Conservation (phyloP, 2,888 invertebrate genomes). For the Papilio gigon region DNA sequence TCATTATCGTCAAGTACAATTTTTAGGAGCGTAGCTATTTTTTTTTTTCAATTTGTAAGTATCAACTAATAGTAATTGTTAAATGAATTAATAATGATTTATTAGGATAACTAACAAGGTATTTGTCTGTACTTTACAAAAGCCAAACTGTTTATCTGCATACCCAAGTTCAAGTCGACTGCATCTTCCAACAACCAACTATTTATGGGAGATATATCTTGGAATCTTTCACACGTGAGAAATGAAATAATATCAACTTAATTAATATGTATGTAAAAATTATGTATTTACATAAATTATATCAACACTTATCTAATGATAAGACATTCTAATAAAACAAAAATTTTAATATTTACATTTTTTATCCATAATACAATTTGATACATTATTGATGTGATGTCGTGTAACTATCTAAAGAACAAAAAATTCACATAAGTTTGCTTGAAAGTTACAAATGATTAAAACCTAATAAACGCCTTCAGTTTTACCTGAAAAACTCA, state of each 20-base stretch:
- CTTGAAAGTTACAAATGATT: not conserved
- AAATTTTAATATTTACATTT: slow-evolving; percentile 15
- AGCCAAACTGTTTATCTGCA: slow-evolving; percentile 51
- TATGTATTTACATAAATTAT: slow-evolving; percentile 20
- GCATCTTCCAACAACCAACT: slow-evolving; percentile 20
- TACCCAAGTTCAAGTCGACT: slow-evolving; percentile 43
- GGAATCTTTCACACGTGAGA: slow-evolving; percentile 31
- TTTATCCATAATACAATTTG: slow-evolving; percentile 2
- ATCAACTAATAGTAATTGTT: not conserved
- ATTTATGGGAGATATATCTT: slow-evolving; percentile 32
- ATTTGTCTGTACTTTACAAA: slow-evolving; percentile 46
- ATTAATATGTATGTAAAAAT: slow-evolving; percentile 15
- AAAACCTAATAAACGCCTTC: no score
- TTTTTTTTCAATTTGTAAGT: no score
- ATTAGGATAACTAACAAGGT: no score
- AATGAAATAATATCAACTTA: not conserved
- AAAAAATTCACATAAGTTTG: not conserved
- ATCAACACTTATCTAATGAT: slow-evolving; percentile 11
- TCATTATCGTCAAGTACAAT: no score
- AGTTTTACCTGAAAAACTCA: no score
- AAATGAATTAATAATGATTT: no score
- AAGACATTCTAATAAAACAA: slow-evolving; percentile 10
- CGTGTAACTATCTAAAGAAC: not conserved
- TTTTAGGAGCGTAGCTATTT: no score
- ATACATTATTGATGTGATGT: not conserved